phyloP scores from a whole-genome alignment of 2,113 vertebrate species.

The Galbula dea region DNA sequence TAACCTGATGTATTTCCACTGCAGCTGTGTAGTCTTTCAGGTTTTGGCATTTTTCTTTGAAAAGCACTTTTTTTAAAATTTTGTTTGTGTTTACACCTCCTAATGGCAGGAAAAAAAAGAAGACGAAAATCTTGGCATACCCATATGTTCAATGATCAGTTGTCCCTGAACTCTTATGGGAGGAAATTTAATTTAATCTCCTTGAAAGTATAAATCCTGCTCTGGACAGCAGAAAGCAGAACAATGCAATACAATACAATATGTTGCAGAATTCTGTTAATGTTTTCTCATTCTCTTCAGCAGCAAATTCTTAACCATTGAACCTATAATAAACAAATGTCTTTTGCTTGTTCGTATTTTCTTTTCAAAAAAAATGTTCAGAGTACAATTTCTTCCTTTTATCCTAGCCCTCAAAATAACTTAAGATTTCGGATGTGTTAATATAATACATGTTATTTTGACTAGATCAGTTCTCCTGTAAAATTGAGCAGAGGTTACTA shows the following conservation, averaged over 20 bases:
- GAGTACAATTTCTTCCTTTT: not conserved
- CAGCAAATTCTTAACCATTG: not conserved
- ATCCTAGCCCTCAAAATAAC: not conserved
- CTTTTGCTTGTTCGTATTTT: not conserved
- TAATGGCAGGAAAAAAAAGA: not conserved
- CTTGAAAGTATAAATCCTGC: not conserved
- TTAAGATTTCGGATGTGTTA: not conserved
- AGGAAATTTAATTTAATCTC: not conserved
- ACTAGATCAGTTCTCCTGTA: not conserved
- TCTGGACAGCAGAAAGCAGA: not conserved
- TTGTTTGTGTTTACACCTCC: not conserved
- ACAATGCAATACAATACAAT: no score
- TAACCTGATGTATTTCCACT: not conserved
- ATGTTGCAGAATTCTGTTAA: not conserved
- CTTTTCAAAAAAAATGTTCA: not conserved
- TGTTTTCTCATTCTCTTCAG: not conserved
- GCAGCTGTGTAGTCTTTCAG: not conserved
- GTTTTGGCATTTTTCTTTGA: not conserved
- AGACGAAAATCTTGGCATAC: not conserved
- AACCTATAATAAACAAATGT: not conserved
- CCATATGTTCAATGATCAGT: not conserved
- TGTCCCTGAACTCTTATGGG: not conserved
- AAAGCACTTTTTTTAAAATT: not conserved
- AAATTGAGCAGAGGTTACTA: not conserved
- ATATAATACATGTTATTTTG: not conserved